Evolutionary conservation across 2,888 invertebrate genomes (phyloP).

Genomic region (Temnothorax ravouxi): DNA sequence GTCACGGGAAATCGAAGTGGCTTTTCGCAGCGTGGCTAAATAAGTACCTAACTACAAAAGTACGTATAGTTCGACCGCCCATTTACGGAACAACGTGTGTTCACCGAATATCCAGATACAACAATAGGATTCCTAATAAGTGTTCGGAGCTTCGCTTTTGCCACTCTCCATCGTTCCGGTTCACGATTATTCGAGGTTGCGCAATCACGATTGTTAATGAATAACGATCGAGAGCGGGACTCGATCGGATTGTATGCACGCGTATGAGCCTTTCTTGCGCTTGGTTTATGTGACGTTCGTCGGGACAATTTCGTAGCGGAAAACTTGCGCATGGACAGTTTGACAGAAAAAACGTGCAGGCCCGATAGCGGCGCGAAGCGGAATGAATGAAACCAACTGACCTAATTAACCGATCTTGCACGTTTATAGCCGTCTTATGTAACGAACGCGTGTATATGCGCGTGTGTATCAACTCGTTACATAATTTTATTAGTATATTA

Average conservation of each 20-base stretch:
- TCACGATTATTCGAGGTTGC: constrained; percentile 74
- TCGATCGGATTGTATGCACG: constrained; percentile 2
- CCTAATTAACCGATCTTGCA: constrained; percentile 45
- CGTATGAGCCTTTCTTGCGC: constrained; percentile 14
- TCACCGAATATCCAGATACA: constrained; percentile 75
- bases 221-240: constrained; percentile 52
- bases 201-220: constrained; percentile 68
- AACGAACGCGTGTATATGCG: constrained; percentile 11
- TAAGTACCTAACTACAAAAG: constrained; percentile 68
- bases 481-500: constrained; percentile 41
- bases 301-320: constrained; percentile 28
- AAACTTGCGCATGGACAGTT: constrained; percentile 54
- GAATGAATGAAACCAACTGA: constrained; percentile 46
- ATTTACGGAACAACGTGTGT: constrained; percentile 76
- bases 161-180: constrained; percentile 72
- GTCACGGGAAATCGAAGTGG: constrained; percentile 65
- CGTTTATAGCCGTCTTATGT: constrained; percentile 34
- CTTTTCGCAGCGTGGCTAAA: constrained; percentile 70
- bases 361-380: constrained; percentile 13
- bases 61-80: constrained; percentile 74
- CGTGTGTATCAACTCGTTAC: not conserved
- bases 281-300: constrained; percentile 10
- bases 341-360: constrained; percentile 3
- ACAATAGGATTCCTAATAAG: constrained; percentile 76
- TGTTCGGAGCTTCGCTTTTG: constrained; percentile 66